phyloP scores from a whole-genome alignment of 2,888 invertebrate genomes.

The Desoria tigrina region DNA sequence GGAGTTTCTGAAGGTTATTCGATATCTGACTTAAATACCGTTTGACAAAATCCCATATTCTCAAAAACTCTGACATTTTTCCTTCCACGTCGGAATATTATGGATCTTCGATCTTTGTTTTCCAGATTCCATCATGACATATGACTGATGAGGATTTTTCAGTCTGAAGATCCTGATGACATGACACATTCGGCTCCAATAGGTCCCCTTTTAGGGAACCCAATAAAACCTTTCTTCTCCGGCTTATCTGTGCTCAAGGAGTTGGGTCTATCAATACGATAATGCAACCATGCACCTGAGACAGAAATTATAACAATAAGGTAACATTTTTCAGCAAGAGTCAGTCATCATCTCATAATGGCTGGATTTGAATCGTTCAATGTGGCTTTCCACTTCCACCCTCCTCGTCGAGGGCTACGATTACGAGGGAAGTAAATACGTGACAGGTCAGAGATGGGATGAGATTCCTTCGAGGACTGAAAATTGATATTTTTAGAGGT shows the following conservation, averaged over 20 bases:
- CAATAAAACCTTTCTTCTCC: background rate
- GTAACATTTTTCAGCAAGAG: conserved; percentile 1
- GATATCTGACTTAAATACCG: background rate
- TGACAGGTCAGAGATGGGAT: conserved; percentile 47
- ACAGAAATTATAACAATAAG: no score
- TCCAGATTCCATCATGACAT: conserved; percentile 16
- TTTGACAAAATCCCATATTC: conserved; percentile 4
- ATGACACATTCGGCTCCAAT: conserved; percentile 16
- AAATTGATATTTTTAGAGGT: conserved; percentile 52
- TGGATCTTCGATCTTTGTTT: conserved; percentile 15
- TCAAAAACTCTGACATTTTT: conserved; percentile 10
- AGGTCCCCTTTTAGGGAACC: conserved; percentile 2
- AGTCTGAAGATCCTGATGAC: conserved; percentile 15
- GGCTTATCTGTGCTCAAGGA: background rate
- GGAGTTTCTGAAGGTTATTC: no score
- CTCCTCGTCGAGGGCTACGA: no score
- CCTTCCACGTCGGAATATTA: background rate
- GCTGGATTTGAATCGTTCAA: no score
- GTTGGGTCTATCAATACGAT: no score
- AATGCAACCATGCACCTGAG: no score
- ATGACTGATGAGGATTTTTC: conserved; percentile 10
- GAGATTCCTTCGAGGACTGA: conserved; percentile 37
- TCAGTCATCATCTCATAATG: background rate
- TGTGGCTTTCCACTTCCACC: no score
- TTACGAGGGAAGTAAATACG: conserved; percentile 45